Conservation (phyloP, 2,888 invertebrate genomes). For the Drosophila siamana region DNA sequence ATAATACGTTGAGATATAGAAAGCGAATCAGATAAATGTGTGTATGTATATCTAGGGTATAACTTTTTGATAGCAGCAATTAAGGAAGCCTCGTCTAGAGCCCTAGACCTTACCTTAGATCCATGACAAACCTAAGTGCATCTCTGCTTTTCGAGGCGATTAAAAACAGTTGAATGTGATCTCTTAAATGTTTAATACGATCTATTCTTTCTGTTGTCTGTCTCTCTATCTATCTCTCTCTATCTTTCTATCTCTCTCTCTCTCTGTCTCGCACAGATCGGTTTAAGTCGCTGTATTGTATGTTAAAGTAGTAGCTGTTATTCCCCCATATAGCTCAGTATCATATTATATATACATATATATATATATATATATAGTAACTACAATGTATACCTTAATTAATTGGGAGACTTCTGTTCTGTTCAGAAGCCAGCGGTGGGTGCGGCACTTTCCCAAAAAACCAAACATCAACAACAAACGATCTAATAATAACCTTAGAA, state of each 20-base stretch:
- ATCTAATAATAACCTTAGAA: conserved; percentile 3
- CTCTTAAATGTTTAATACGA: conserved; percentile 46
- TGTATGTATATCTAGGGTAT: conserved; percentile 40
- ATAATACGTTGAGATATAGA: conserved; percentile 34
- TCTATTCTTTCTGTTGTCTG: conserved; percentile 32
- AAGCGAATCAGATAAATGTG: conserved; percentile 7
- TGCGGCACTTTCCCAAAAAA: conserved; percentile 26
- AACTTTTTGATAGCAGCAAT: conserved; percentile 60
- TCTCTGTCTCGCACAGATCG: too few relatives aligned
- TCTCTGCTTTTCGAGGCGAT: conserved; percentile 38
- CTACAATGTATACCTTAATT: background rate
- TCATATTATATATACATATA: conserved; percentile 1
- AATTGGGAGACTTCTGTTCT: conserved; percentile 25
- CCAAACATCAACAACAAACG: background rate
- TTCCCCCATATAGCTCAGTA: conserved; percentile 36
- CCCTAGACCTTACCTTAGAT: background rate
- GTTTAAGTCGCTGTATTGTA: conserved; percentile 33
- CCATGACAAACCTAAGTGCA: conserved; percentile 32
- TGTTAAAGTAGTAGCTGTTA: conserved; percentile 17
- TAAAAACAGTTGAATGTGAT: conserved; percentile 57
- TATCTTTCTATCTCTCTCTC: background rate
- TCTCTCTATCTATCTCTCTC: conserved; percentile 14
- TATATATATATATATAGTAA: background rate
- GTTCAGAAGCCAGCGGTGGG: conserved; percentile 47
- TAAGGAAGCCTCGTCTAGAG: conserved; percentile 19